Evolutionary conservation across 2,113 vertebrate species (phyloP).

Genomic region (Hirundichthys speculiger): DNA sequence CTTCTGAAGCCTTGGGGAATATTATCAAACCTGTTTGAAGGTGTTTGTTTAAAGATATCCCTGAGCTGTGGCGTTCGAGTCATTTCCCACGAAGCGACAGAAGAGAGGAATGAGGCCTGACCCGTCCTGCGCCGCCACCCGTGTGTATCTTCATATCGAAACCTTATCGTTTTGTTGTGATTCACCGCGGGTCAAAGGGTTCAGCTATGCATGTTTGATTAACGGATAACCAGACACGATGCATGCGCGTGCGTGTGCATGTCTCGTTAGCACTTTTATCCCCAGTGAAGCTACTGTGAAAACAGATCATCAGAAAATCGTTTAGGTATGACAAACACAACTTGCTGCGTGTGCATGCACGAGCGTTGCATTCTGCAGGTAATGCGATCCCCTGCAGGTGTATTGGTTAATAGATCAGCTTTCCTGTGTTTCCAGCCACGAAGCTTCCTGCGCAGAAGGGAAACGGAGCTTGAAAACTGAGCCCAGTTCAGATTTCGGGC

Average conservation of each 20-base stretch:
- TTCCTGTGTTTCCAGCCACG: constrained; percentile 22
- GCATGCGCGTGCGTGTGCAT: no score
- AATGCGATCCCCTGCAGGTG: constrained; percentile 27
- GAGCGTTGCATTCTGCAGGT: neutral
- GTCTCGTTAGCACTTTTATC: constrained; percentile 6
- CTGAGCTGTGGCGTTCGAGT: neutral
- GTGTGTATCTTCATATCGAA: neutral
- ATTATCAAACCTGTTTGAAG: no score
- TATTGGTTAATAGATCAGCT: constrained; percentile 48
- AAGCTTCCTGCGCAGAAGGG: constrained; percentile 45
- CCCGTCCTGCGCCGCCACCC: neutral
- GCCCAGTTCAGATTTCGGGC: constrained; percentile 31
- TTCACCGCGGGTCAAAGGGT: constrained; percentile 28
- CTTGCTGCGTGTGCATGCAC: constrained; percentile 34
- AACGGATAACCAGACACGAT: constrained; percentile 10
- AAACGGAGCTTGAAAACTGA: constrained; percentile 52
- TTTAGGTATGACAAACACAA: constrained; percentile 50
- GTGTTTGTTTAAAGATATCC: no score
- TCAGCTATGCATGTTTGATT: constrained; percentile 15
- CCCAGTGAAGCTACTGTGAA: constrained; percentile 26
- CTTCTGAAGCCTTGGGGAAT: no score
- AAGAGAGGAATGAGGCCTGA: neutral
- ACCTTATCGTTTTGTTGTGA: constrained; percentile 22
- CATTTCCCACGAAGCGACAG: constrained; percentile 13
- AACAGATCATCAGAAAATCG: constrained; percentile 40